A percentile compares a stretch with the other conserved stretches of the same genome.
Evolutionary conservation across 2,797 vertebrate species (phyloP).

Genomic region (Eidolon dupreanum): DNA sequence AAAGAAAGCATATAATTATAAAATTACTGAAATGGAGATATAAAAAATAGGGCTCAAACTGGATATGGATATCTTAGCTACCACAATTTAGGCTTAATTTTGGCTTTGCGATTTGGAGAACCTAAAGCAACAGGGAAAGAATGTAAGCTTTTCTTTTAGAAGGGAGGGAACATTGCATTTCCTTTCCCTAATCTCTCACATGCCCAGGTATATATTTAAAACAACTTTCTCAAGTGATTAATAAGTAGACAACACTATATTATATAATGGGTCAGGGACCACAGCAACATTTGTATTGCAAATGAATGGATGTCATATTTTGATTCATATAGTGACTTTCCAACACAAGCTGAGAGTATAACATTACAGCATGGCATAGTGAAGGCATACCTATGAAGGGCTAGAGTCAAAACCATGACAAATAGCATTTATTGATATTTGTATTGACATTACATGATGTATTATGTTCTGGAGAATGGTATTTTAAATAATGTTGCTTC

Average conservation of each 20-base stretch:
- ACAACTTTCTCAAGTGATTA: not conserved
- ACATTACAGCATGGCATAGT: not conserved
- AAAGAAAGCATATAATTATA: not conserved
- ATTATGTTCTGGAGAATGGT: constrained; percentile 67
- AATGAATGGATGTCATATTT: not conserved
- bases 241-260: not conserved
- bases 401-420: constrained; percentile 8
- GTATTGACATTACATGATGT: constrained; percentile 24
- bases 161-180: not conserved
- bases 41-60: not conserved
- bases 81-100: not conserved
- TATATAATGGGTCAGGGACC: not conserved
- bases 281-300: not conserved
- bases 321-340: not conserved
- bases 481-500: constrained; percentile 70
- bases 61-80: not conserved
- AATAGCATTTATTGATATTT: constrained; percentile 48
- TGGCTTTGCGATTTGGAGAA: not conserved
- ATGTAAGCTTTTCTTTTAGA: not conserved
- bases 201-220: not conserved
- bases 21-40: not conserved
- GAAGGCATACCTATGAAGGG: not conserved
- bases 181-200: not conserved
- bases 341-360: not conserved
- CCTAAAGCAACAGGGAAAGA: not conserved